phyloP scores from a whole-genome alignment of 2,113 vertebrate species.

The Microtus pennsylvanicus region DNA sequence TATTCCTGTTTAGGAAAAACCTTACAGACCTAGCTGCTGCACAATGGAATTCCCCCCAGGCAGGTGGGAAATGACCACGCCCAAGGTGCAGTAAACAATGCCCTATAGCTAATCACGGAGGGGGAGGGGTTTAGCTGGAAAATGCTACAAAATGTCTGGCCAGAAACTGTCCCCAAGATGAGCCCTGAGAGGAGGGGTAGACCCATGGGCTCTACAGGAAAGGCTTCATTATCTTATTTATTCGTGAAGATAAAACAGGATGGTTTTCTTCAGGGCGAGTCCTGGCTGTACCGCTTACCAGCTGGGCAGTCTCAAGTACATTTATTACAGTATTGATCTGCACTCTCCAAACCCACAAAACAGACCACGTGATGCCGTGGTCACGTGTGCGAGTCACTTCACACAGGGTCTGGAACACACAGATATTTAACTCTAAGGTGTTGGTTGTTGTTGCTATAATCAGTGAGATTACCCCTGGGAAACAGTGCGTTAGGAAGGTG shows the following conservation, averaged over 20 bases:
- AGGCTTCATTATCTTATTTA: neutral
- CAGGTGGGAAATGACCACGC: no score
- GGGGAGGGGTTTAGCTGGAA: no score
- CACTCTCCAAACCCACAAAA: slow-evolving; percentile 27
- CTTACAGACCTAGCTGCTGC: no score
- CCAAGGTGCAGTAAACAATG: no score
- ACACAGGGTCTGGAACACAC: neutral
- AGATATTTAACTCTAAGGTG: neutral
- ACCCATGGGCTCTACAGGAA: neutral
- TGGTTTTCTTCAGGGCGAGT: neutral
- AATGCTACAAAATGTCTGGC: no score
- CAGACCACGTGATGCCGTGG: neutral
- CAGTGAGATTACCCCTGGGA: neutral
- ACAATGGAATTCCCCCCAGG: no score
- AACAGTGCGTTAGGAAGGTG: neutral
- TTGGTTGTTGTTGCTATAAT: neutral
- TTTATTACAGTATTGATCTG: neutral
- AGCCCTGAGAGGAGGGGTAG: no score
- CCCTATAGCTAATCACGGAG: no score
- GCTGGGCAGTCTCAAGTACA: no score
- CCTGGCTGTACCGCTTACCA: neutral
- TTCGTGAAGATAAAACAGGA: neutral
- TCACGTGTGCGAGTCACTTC: neutral
- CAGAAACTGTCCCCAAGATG: no score
- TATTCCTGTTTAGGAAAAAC: no score